Evolutionary conservation across 2,797 vertebrate species (phyloP).

Genomic region (Odontamblyopus lacepedii): DNA sequence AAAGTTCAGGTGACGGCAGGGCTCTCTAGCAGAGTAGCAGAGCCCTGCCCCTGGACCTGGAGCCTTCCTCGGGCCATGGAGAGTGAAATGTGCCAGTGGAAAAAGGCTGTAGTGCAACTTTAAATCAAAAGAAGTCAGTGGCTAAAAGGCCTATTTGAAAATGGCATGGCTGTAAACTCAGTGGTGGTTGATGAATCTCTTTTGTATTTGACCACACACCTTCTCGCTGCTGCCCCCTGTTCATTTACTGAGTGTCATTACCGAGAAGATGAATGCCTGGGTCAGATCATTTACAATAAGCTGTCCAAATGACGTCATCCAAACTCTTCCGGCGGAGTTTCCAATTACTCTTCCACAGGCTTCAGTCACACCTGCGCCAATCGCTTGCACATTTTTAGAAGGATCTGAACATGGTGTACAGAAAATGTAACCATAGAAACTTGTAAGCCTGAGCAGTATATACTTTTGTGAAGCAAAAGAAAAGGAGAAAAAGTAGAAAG

Average conservation of each 20-base stretch:
- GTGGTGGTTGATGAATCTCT: neutral
- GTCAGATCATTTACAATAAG: slow-evolving; percentile 10
- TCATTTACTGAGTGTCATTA: slow-evolving; percentile 4
- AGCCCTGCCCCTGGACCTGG: too few relatives aligned
- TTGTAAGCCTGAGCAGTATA: neutral
- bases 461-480: neutral
- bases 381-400: neutral
- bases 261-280: neutral
- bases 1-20: too few relatives aligned
- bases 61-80: too few relatives aligned
- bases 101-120: too few relatives aligned
- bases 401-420: neutral
- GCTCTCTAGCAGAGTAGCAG: too few relatives aligned
- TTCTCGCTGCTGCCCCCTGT: neutral
- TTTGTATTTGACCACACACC: slow-evolving; percentile 4
- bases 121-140: too few relatives aligned
- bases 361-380: neutral
- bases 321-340: neutral
- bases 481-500: too few relatives aligned
- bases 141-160: neutral
- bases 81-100: too few relatives aligned
- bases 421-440: neutral
- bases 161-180: neutral
- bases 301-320: slow-evolving; percentile 2
- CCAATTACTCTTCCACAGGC: slow-evolving; percentile 5